Evolutionary conservation across 2,888 invertebrate species (phyloP).

Genomic region (Troides helena): DNA sequence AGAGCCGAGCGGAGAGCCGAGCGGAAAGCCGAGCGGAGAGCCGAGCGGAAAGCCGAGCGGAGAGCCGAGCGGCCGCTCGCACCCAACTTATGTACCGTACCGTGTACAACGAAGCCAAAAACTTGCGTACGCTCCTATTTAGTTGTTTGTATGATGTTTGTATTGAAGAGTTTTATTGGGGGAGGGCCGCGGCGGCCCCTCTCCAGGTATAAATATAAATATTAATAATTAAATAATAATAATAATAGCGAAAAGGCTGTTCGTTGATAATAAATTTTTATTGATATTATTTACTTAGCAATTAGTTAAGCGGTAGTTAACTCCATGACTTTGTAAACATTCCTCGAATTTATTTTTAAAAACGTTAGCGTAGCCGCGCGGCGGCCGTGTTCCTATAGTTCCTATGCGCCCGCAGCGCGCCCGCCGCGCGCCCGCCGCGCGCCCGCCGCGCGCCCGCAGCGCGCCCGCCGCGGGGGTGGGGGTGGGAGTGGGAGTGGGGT

Average conservation of each 20-base stretch:
- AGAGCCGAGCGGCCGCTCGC: background rate
- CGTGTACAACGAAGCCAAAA: constrained; percentile 19
- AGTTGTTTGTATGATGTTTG: background rate
- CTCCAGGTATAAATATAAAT: background rate
- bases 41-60: background rate
- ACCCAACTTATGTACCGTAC: constrained; percentile 1
- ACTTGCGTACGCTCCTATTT: constrained; percentile 5
- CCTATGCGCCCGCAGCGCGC: no score
- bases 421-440: no score
- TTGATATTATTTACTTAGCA: constrained; percentile 39
- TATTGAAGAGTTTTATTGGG: background rate
- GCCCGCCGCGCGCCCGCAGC: no score
- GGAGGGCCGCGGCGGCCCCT: background rate
- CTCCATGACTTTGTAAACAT: constrained; percentile 74
- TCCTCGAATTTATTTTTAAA: constrained; percentile 54
- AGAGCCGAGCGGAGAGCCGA: constrained; percentile 47
- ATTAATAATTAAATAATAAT: constrained; percentile 10
- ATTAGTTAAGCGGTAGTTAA: constrained; percentile 29
- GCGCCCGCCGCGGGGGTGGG: no score
- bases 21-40: constrained; percentile 64
- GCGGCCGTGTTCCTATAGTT: background rate
- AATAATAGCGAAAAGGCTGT: constrained; percentile 28
- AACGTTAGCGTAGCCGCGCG: constrained; percentile 7
- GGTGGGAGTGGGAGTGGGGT: no score
- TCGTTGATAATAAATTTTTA: constrained; percentile 21